These are phyloP conservation scores for Peromyscus attwateri DNA, from an alignment of 2,797 vertebrate genomes.

Conservation along the genomic window DNA sequence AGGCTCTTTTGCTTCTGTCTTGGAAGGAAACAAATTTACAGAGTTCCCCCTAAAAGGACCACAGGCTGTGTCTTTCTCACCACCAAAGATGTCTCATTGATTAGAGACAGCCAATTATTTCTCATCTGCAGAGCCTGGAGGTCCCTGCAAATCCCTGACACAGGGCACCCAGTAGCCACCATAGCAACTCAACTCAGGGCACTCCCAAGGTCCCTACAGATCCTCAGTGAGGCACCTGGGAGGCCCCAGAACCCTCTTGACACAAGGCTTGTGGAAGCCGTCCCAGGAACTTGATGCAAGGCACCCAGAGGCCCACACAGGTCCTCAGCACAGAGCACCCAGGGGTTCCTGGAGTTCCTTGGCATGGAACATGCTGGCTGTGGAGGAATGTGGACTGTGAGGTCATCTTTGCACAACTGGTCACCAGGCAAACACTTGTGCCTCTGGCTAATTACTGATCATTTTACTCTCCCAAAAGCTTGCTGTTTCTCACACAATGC, in stretches of 20 bases:
- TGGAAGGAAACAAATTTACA: background rate
- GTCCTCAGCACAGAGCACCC: background rate
- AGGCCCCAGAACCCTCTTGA: background rate
- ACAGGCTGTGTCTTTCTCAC: background rate
- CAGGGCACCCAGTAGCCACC: background rate
- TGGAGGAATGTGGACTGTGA: background rate
- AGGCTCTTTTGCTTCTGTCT: background rate
- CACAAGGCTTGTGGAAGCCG: background rate
- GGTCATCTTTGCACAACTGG: background rate
- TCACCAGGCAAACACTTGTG: background rate
- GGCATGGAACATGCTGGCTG: accelerated
- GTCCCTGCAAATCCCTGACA: background rate
- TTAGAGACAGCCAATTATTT: accelerated
- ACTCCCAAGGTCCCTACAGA: background rate
- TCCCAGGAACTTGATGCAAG: background rate
- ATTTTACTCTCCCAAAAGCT: no score
- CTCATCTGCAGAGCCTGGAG: background rate
- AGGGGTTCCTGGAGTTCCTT: background rate
- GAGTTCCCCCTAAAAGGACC: background rate
- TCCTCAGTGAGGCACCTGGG: background rate
- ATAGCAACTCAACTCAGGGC: background rate
- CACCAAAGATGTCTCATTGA: background rate
- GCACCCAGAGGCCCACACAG: no score
- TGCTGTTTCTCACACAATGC: background rate
- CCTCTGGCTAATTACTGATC: no score